A percentile compares a stretch with the other conserved stretches of the same genome.
phyloP scores from a whole-genome alignment of 2,797 vertebrate genomes.

The Serranus cabrilla region DNA sequence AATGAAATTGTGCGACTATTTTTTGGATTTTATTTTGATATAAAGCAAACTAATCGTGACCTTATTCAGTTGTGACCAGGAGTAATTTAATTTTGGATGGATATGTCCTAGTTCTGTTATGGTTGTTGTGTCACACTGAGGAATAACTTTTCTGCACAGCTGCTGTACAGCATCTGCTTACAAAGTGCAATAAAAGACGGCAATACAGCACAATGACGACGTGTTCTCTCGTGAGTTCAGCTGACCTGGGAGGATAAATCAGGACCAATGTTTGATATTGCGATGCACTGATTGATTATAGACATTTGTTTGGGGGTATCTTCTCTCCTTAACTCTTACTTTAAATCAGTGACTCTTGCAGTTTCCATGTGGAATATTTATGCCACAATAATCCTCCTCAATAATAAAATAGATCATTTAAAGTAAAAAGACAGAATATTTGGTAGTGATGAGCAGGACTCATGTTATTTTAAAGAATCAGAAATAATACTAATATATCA shows the following conservation, averaged over 20 bases:
- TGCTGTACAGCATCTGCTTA: slow-evolving; percentile 87
- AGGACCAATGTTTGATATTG: background rate
- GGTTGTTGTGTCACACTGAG: slow-evolving; percentile 81
- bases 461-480: no score
- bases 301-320: background rate
- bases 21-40: slow-evolving; percentile 87
- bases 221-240: background rate
- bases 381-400: background rate
- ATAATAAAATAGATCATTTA: no score
- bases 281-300: background rate
- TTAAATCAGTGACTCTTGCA: background rate
- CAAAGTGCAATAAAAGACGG: slow-evolving; percentile 90
- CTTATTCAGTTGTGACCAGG: slow-evolving; percentile 80
- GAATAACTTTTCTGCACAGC: slow-evolving; percentile 75
- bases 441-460: no score
- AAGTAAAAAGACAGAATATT: no score
- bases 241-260: background rate
- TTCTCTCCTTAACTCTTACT: background rate
- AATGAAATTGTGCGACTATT: slow-evolving; percentile 82
- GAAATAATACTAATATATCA: no score
- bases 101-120: slow-evolving; percentile 80
- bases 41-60: slow-evolving; percentile 78
- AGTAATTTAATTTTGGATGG: slow-evolving; percentile 79
- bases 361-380: background rate
- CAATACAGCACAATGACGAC: slow-evolving; percentile 74